Evolutionary conservation across 2,797 vertebrate genomes (phyloP).

Genomic region (Gymnodraco acuticeps): DNA sequence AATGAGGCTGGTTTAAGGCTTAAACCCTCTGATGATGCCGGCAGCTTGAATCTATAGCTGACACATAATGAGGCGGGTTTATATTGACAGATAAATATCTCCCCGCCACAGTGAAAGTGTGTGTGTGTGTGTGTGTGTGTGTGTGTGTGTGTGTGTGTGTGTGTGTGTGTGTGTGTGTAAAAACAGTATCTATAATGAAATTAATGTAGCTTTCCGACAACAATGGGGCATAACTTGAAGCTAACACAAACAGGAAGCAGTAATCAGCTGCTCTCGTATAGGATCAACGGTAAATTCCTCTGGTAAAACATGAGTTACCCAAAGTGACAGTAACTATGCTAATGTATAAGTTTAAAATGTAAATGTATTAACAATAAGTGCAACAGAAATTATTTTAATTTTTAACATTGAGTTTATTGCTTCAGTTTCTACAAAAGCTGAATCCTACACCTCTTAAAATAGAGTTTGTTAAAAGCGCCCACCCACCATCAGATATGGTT

Average conservation of each 20-base stretch:
- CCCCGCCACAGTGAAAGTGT: neutral
- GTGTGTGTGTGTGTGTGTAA: neutral
- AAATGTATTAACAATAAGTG: neutral
- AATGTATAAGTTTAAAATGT: neutral
- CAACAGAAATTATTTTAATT: neutral
- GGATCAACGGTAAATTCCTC: neutral
- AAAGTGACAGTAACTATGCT: conserved; percentile 5
- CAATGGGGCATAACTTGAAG: neutral
- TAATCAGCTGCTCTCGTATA: neutral
- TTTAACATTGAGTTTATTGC: neutral
- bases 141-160: neutral
- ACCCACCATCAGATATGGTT: neutral
- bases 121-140: neutral
- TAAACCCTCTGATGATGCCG: conserved; percentile 56
- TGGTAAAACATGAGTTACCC: neutral
- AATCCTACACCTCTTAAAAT: neutral
- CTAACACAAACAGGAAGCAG: neutral
- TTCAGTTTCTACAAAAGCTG: neutral
- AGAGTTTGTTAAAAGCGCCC: neutral
- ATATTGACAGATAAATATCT: conserved; percentile 60
- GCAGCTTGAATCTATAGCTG: conserved; percentile 62
- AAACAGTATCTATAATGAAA: neutral
- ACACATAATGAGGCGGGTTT: conserved; percentile 57
- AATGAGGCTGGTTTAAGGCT: conserved; percentile 67
- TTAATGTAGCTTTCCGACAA: neutral